Conservation (phyloP, 2,888 invertebrate species). For the Athalia rosae region DNA sequence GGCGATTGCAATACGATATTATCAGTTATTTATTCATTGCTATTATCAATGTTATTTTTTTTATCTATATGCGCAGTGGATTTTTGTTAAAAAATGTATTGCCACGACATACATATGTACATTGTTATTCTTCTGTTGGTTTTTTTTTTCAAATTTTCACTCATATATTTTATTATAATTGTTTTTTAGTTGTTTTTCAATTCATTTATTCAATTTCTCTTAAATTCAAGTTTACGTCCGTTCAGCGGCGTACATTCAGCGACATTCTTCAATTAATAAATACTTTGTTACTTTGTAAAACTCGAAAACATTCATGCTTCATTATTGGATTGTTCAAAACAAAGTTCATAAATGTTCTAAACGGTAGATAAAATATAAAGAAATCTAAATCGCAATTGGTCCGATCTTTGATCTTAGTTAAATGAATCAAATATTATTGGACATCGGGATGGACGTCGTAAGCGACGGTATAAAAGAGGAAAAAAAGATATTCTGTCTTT, state of each 20-base stretch:
- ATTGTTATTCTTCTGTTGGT: not conserved
- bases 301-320: constrained; percentile 58
- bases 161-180: not conserved
- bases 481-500: not conserved
- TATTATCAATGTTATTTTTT: constrained; percentile 12
- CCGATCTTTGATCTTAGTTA: not conserved
- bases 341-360: constrained; percentile 10
- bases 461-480: not conserved
- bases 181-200: not conserved
- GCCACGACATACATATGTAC: constrained; percentile 24
- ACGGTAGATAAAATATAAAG: not conserved
- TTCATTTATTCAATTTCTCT: constrained; percentile 8
- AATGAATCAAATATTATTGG: too few relatives aligned
- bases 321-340: not conserved
- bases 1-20: not conserved
- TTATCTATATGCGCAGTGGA: constrained; percentile 31
- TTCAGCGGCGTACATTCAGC: constrained; percentile 61
- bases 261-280: constrained; percentile 66
- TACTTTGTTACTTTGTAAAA: constrained; percentile 67
- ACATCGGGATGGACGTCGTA: too few relatives aligned
- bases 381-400: constrained; percentile 13
- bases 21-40: too few relatives aligned
- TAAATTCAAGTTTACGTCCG: constrained; percentile 47
- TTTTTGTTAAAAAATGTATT: constrained; percentile 42
- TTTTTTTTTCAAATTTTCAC: not conserved